Evolutionary conservation across 2,888 invertebrate genomes (phyloP), one percentile per base, ranked within the genome.

Genomic region (Epistrophe grossulariae): DNA sequence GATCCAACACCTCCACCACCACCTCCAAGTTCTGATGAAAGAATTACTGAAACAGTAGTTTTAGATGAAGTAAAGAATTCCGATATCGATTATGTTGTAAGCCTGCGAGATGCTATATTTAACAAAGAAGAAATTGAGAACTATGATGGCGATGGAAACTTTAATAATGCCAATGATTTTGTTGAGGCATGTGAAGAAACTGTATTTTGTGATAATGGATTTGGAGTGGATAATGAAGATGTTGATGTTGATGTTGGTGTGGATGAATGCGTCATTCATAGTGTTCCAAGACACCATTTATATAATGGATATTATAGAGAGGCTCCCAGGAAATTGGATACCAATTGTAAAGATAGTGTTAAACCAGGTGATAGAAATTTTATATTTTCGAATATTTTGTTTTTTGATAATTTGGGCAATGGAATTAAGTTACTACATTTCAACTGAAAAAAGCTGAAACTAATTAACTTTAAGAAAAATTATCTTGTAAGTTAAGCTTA

Each of bases 1-100:
- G 2, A 66, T 9, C 66, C 66, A 31, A 66, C 66, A 1, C 66
- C 66, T 13, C 66, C 66, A 48, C 66, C 52, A 15, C 64, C 31
- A 11, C 48, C 64, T 1, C 48, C 13, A 2, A 24, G 2, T 24
- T 24, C 2, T 7, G 13, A 52, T 52, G 52, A 52, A 24, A 24
- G 52, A 52, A 24, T 52, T 15, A 64, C 28, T 45, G 45, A 24
- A 24, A 24, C 1, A 24, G 8, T n/a, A 10, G 1, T 15, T 43
- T 24, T 8, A 15, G 28, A 17, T 4, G 31, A 66, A 48, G 24
- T 45, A 2, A 45, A 45, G 4, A n/a, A 28, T 45, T 64, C 28
- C n/a, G 31, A 45, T 24, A 24, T 66, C 7, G 48, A 48, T 0
- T 48, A 48, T 17, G 48, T 35, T 9, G 17, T 48, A 9, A 7